Conservation (phyloP, 2,797 vertebrate genomes). For the Gymnopithys bicolor region DNA sequence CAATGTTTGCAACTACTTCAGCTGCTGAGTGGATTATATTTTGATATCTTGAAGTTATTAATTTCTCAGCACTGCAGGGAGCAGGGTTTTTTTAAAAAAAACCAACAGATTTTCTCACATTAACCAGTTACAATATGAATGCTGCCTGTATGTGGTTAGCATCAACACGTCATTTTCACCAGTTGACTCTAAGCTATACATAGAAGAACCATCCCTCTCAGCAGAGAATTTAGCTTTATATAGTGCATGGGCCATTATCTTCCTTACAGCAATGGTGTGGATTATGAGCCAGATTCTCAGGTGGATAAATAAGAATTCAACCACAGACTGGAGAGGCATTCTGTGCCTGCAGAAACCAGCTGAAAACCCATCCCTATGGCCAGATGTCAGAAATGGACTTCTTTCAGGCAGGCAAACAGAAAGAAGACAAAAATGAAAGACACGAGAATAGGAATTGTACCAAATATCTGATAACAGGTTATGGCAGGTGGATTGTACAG, state of each 20-base stretch:
- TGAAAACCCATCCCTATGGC: not conserved
- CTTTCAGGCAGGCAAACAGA: not conserved
- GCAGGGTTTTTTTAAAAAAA: not conserved
- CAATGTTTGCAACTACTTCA: not conserved
- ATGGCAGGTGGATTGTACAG: not conserved
- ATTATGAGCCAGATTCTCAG: not conserved
- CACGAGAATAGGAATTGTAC: not conserved
- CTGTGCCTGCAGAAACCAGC: not conserved
- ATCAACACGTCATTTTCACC: not conserved
- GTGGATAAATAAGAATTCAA: not conserved
- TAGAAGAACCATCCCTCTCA: not conserved
- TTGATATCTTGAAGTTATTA: not conserved
- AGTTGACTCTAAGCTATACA: not conserved
- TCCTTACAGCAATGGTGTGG: not conserved
- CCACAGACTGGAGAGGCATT: not conserved
- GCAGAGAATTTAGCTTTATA: not conserved
- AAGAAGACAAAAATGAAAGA: not conserved
- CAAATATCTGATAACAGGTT: not conserved
- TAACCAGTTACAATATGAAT: not conserved
- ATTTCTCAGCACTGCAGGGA: not conserved
- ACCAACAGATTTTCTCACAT: not conserved
- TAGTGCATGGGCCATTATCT: not conserved
- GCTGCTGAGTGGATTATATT: not conserved
- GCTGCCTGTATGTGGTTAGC: not conserved
- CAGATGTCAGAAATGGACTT: not conserved